Base-by-base conservation (phyloP, 2,888 invertebrate genomes). In the Drosophila gaucha region DNA sequence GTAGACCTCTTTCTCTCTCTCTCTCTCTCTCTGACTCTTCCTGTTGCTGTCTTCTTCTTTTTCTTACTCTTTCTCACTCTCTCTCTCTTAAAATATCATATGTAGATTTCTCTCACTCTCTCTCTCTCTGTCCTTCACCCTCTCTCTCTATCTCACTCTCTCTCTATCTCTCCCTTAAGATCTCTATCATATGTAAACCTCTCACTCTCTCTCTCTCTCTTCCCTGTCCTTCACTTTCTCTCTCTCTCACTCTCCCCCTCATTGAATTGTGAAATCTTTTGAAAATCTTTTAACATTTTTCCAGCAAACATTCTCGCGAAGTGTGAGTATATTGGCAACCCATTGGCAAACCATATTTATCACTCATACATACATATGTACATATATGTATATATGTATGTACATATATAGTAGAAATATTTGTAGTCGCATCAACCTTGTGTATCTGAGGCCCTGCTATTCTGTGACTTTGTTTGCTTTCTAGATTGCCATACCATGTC, bases 401-500 rank as follows among this genome's bases (percentile, higher is more conserved):
- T 16, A 14, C 43, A 10, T 24, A 44, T 24, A 44, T 20, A 30
- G 44, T 30, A 46, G 30, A 46, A 6, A 30, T 46, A 46, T 6
- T 26, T 44, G 26, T 46, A 30, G 31, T 31, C n/a, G 44, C 44
- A 4, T 18, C 44, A 28, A 26, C 1, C n/a, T 18, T 44, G 16
- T 26, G 28, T 14, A 22, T 44, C 30, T 57, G 57, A 24, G 59
- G 14, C 4, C 36, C 22, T 9, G 20, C 18, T 41, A 20, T 57
- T 51, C 39, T 69, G 54, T 68, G 62, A 57, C 58, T 57, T 72
- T 50, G 60, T 51, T 50, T 46, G 41, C 41, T 59, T 55, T 39
- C 33, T 46, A 95, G 95, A 94, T 96, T 73, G 94, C 96, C 35
- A 96, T 97, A 85, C 96, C 96, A 4, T 97, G 97, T 90, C 93